Evolutionary conservation across 2,888 invertebrate genomes (phyloP).

Genomic region (Prionchulus punctatus): DNA sequence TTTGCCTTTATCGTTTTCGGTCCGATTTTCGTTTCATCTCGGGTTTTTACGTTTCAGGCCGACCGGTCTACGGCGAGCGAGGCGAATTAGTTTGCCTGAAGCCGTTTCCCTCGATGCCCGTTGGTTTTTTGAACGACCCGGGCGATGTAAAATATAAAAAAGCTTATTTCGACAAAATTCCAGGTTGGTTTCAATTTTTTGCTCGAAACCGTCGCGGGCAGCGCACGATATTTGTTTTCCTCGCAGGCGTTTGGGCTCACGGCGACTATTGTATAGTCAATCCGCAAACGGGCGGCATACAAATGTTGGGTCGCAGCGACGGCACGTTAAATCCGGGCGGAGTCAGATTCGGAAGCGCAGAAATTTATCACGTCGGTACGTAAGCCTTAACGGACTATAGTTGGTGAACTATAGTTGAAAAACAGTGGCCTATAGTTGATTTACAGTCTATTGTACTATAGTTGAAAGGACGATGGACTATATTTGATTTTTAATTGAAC

Average conservation of each 20-base stretch:
- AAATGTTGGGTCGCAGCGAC: constrained; percentile 45
- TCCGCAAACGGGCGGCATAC: constrained; percentile 40
- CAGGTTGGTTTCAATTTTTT: constrained; percentile 21
- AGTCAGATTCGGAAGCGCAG: constrained; percentile 45
- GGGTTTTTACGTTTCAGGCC: constrained; percentile 36
- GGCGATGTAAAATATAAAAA: constrained; percentile 37
- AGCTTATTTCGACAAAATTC: constrained; percentile 39
- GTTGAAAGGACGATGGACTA: too few relatives aligned
- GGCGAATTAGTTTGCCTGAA: constrained; percentile 43
- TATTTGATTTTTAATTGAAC: too few relatives aligned
- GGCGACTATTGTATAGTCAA: constrained; percentile 42
- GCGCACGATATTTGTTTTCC: not conserved
- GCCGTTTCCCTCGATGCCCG: constrained; percentile 45
- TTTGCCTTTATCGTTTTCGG: not conserved
- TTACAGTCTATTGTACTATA: not conserved
- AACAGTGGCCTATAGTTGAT: not conserved
- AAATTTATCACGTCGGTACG: constrained; percentile 44
- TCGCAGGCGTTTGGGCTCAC: constrained; percentile 42
- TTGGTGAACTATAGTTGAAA: too few relatives aligned
- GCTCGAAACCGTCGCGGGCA: too few relatives aligned
- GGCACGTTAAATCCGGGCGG: constrained; percentile 45
- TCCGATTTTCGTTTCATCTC: not conserved
- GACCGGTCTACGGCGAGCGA: constrained; percentile 36
- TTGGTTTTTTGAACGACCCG: constrained; percentile 40
- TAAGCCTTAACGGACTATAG: too few relatives aligned